These are phyloP conservation scores for Gallinago undulata DNA, from an alignment of 2,113 vertebrate genomes.

Conservation along the genomic window DNA sequence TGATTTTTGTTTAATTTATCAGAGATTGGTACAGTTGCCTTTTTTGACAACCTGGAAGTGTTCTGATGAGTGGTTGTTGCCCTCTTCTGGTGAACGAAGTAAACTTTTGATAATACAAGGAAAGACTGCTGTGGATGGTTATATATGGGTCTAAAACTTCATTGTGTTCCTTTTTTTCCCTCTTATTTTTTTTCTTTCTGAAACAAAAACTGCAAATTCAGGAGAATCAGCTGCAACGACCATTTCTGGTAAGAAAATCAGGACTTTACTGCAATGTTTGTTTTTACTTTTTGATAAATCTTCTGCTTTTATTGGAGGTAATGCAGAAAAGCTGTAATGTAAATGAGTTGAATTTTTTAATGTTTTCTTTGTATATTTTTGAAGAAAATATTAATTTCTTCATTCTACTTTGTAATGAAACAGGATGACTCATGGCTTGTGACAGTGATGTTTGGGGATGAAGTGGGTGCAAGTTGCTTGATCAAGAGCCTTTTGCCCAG, in stretches of 20 bases:
- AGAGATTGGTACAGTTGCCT: not conserved
- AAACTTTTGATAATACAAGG: not conserved
- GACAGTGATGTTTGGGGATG: not conserved
- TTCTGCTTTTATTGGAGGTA: not conserved
- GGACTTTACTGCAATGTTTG: not conserved
- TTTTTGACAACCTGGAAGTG: not conserved
- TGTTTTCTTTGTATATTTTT: not conserved
- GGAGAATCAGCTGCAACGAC: not conserved
- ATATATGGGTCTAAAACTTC: not conserved
- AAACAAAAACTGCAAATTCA: not conserved
- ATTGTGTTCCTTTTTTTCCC: not conserved
- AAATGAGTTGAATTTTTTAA: not conserved
- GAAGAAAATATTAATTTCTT: not conserved
- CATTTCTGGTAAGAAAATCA: slow-evolving; percentile 43
- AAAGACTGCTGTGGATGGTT: not conserved
- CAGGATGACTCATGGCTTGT: not conserved
- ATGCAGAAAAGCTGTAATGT: not conserved
- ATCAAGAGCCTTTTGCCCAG: not conserved
- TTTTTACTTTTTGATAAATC: not conserved
- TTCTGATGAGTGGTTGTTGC: not conserved
- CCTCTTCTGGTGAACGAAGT: slow-evolving; percentile 34
- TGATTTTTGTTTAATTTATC: not conserved
- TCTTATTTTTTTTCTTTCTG: no score
- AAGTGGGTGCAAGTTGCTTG: not conserved
- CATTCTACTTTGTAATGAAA: not conserved